These are phyloP conservation scores for Lathamus discolor DNA, from an alignment of 2,113 vertebrate species.

Conservation along the genomic window DNA sequence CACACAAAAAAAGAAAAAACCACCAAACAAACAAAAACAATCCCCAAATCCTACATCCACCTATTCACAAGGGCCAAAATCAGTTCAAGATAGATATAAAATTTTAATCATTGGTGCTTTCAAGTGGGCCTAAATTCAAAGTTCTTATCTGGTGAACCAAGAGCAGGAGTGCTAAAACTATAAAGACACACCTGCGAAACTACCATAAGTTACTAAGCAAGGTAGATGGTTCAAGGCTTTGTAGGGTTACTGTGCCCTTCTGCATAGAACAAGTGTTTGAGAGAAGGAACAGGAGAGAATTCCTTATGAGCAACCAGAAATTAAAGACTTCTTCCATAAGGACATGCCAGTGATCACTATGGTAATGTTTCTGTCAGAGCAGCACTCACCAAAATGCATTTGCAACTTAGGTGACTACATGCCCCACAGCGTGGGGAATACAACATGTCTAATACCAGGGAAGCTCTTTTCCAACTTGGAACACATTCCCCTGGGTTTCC, in stretches of 20 bases:
- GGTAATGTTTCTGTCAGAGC: background rate
- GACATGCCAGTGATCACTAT: background rate
- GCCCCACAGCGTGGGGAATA: background rate
- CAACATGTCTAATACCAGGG: background rate
- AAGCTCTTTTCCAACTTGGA: background rate
- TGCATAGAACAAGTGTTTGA: background rate
- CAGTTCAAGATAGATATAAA: background rate
- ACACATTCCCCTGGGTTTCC: background rate
- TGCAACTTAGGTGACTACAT: background rate
- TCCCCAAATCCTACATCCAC: background rate
- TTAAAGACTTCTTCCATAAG: background rate
- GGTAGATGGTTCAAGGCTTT: background rate
- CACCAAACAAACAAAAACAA: background rate
- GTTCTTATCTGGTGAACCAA: background rate
- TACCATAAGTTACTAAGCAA: background rate
- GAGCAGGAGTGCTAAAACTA: background rate
- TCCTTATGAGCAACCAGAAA: background rate
- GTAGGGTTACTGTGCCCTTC: background rate
- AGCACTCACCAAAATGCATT: accelerated
- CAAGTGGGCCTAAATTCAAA: background rate
- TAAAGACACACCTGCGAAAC: background rate
- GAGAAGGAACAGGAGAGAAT: background rate
- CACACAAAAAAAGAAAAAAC: background rate
- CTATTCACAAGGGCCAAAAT: background rate
- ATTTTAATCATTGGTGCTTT: background rate